Percentiles rank a stretch among this genome's conserved stretches.
These are phyloP conservation scores for Seriola dumerili DNA, from an alignment of 2,113 vertebrate species.

Conservation along the genomic window DNA sequence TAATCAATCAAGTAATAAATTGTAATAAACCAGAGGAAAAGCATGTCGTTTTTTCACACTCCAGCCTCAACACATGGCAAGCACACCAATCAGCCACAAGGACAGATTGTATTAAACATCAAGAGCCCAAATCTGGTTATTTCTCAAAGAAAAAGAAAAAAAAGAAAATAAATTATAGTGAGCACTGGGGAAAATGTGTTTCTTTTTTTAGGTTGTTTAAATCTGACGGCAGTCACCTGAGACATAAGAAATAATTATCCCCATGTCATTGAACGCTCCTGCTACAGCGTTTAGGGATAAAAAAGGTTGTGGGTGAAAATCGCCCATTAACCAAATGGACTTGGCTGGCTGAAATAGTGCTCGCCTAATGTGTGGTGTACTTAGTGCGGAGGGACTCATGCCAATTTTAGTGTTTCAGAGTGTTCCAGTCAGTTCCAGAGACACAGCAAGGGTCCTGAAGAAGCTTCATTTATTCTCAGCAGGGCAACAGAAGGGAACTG, in stretches of 20 bases:
- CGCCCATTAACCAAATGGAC: conserved; percentile 72
- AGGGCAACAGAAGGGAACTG: conserved; percentile 67
- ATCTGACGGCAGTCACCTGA: neutral
- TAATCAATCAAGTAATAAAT: neutral
- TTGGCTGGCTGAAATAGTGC: conserved; percentile 44
- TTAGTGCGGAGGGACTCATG: conserved; percentile 59
- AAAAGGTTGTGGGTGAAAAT: conserved; percentile 53
- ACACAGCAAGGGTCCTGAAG: conserved; percentile 74
- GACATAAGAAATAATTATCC: conserved; percentile 12
- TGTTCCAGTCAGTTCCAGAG: conserved; percentile 68
- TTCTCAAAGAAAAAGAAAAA: neutral
- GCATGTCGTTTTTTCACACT: neutral
- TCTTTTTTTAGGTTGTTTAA: neutral
- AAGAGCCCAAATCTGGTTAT: neutral
- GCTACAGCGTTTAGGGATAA: conserved; percentile 13
- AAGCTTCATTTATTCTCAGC: conserved; percentile 82
- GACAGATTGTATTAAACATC: neutral
- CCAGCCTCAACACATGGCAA: neutral
- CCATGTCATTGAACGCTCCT: conserved; percentile 6
- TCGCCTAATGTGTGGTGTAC: conserved; percentile 62
- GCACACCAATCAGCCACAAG: neutral
- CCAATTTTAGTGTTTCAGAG: conserved; percentile 70
- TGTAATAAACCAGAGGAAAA: neutral
- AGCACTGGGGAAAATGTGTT: neutral
- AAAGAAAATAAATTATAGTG: neutral